Evolutionary conservation across 2,113 vertebrate species (phyloP).

Genomic region (Psilopsiagon aurifrons): DNA sequence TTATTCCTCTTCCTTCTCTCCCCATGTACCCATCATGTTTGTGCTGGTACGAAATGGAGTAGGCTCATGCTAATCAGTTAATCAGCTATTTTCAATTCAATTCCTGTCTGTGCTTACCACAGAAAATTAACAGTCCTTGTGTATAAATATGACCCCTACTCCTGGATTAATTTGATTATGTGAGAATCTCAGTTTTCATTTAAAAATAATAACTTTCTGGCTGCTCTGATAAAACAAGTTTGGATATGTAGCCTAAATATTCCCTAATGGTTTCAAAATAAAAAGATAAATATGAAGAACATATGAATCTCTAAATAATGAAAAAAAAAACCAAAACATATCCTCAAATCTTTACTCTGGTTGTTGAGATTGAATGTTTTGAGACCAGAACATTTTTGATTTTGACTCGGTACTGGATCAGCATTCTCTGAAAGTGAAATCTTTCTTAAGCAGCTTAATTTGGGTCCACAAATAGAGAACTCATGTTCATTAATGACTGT

Average conservation of each 20-base stretch:
- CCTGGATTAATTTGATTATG: conserved; percentile 63
- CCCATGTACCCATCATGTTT: accelerated
- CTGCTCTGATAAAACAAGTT: conserved; percentile 15
- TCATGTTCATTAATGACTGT: background rate
- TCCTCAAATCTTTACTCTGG: background rate
- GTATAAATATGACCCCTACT: conserved; percentile 51
- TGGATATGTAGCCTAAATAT: conserved; percentile 15
- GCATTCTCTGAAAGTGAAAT: background rate
- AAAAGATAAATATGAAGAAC: conserved; percentile 9
- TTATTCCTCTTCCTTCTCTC: background rate
- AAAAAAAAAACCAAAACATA: background rate
- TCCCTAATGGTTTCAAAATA: conserved; percentile 8
- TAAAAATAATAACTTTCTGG: conserved; percentile 52
- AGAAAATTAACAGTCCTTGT: conserved; percentile 55
- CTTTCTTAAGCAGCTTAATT: background rate
- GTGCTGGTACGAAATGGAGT: conserved; percentile 7
- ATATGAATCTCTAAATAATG: background rate
- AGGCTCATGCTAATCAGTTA: conserved; percentile 21
- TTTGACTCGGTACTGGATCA: background rate
- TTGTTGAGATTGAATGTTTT: background rate
- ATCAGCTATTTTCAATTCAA: conserved; percentile 63
- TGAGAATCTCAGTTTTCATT: conserved; percentile 51
- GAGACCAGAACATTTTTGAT: background rate
- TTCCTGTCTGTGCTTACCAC: conserved; percentile 28
- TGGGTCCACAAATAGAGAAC: background rate